Base-by-base conservation (phyloP, 2,888 invertebrate genomes). In the Zelleria hepariella region DNA sequence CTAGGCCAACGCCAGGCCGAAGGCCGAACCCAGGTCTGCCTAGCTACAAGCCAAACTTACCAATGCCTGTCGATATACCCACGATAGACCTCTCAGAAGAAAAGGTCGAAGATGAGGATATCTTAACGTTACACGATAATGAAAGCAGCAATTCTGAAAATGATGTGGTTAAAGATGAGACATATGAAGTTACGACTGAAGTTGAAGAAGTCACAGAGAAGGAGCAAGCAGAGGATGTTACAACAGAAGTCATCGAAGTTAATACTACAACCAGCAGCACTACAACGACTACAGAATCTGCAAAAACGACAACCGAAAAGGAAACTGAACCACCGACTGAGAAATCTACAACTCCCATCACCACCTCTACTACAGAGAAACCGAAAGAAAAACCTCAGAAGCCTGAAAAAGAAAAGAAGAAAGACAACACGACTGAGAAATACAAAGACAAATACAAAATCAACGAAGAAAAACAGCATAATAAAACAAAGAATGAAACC, bases 41-140 rank as follows among this genome's bases (percentile, higher is more conserved):
- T 5, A 89, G 91, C 61, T 93, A 93, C 64, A 92, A 92, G 70
- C 93, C 93, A 0, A 77, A 90, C 58, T 86, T 91, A 1, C 82
- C 88, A n/a, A 77, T 89, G 60, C 81, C 85, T 61, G 70, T 72
- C 57, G 79, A 80, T 63, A 73, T 80, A 59, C 77, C 81, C 47
- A 53, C 59, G 24, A 10, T 57, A 25, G 76, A 80, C 21, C 67
- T 77, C 48, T 76, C 82, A 49, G 83, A 86, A 59, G 69, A 70
- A 51, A 70, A 63, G 62, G 74, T 77, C 53, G 59, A 61, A 49
- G 61, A 61, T 42, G 65, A 15, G 26, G 78, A 74, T 64, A 81
- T 79, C 62, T 68, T 72, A 56, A 66, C 69, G 21, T 73, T 76
- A 5, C 80, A 73, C 26, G 88, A 88, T 67, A 83, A 83, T 59